Evolutionary conservation across 2,888 invertebrate species (phyloP).

Genomic region (Antheraea yamamai): DNA sequence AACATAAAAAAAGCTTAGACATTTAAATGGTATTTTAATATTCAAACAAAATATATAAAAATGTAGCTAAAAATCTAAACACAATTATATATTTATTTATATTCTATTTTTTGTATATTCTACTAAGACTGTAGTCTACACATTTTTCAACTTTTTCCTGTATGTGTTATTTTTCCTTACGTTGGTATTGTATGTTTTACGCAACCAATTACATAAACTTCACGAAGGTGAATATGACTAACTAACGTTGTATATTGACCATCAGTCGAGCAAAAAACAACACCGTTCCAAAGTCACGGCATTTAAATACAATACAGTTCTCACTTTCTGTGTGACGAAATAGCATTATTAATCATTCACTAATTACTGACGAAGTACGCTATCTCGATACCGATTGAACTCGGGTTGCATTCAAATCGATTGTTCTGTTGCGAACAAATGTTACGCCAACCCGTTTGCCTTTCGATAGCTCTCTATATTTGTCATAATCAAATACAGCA

Average conservation of each 20-base stretch:
- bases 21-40: too few relatives aligned
- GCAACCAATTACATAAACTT: too few relatives aligned
- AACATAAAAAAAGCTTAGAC: too few relatives aligned
- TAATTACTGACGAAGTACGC: conserved; percentile 40
- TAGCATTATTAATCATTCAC: conserved; percentile 33
- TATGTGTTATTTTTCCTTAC: too few relatives aligned
- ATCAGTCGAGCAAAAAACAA: not conserved
- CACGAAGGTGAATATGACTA: not conserved
- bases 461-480: not conserved
- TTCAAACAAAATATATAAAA: too few relatives aligned
- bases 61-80: too few relatives aligned
- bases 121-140: too few relatives aligned
- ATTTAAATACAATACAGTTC: conserved; percentile 15
- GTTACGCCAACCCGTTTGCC: conserved; percentile 2
- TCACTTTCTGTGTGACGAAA: conserved; percentile 37
- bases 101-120: too few relatives aligned
- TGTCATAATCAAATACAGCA: not conserved
- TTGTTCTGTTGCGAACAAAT: conserved; percentile 1
- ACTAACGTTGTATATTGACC: not conserved
- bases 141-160: too few relatives aligned
- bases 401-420: conserved; percentile 1
- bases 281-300: not conserved
- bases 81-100: too few relatives aligned
- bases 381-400: conserved; percentile 4
- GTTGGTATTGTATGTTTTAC: too few relatives aligned